Evolutionary conservation across 2,797 vertebrate genomes (phyloP).

Genomic region (Chiroxiphia lanceolata): DNA sequence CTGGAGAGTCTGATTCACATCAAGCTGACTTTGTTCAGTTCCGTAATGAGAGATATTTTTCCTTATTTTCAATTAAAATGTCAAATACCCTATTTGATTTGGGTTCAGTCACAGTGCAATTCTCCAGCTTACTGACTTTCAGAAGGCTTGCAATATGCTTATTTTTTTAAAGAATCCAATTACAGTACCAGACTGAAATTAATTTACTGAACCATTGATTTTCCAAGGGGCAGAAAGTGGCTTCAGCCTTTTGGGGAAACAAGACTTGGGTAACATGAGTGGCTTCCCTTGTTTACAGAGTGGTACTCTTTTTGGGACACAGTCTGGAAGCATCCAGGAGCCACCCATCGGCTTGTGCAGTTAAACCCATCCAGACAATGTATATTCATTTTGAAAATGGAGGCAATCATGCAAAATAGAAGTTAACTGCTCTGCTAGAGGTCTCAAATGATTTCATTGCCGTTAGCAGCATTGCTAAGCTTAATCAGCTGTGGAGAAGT

Average conservation of each 20-base stretch:
- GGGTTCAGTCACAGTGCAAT: neutral
- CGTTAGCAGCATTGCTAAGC: neutral
- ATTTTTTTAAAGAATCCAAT: conserved; percentile 26
- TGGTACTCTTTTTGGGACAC: neutral
- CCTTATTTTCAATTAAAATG: conserved; percentile 46
- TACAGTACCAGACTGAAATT: conserved; percentile 51
- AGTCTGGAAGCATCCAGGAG: neutral
- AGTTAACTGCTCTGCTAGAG: conserved; percentile 6
- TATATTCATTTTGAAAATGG: neutral
- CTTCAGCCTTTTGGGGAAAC: conserved; percentile 22
- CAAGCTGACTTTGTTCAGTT: neutral
- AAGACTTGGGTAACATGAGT: neutral
- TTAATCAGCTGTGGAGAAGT: conserved; percentile 26
- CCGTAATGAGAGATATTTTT: neutral
- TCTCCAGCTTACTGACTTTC: conserved; percentile 20
- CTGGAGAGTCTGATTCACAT: neutral
- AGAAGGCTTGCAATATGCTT: conserved; percentile 15
- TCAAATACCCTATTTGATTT: conserved; percentile 28
- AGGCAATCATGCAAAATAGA: conserved; percentile 29
- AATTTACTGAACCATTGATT: conserved; percentile 68
- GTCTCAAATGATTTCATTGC: neutral
- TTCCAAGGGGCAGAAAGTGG: conserved; percentile 53
- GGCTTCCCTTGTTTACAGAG: neutral
- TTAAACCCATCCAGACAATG: neutral
- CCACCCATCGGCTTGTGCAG: neutral